Evolutionary conservation across 1,140 invertebrate genomes (phyloP).

Genomic region (Helicoverpa armigera): DNA sequence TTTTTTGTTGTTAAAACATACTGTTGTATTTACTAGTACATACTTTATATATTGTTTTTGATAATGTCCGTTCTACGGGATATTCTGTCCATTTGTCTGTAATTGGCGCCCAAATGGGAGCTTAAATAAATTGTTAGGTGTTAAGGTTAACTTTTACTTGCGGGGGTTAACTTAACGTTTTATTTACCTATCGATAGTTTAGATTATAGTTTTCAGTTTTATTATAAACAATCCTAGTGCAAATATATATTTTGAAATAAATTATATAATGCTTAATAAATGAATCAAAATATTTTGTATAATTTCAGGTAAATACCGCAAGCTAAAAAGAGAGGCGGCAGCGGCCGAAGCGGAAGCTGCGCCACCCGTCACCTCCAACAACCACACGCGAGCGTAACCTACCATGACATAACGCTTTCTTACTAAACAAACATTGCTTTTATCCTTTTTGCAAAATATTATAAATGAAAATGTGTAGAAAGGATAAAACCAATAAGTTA

Average conservation of each 20-base stretch:
- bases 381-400: constrained; percentile 75
- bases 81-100: background rate
- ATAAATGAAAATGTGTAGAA: background rate
- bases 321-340: constrained; percentile 74
- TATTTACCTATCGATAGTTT: too few species aligned
- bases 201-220: too few species aligned
- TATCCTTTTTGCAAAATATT: background rate
- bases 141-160: too few species aligned
- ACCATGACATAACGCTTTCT: background rate
- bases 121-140: background rate
- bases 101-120: constrained; percentile 9
- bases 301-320: constrained; percentile 77
- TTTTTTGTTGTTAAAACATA: too few species aligned
- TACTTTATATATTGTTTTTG: too few species aligned
- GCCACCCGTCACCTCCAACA: constrained; percentile 77
- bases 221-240: too few species aligned
- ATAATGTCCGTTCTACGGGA: too few species aligned
- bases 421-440: background rate
- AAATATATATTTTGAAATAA: too few species aligned
- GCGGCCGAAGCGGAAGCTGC: constrained; percentile 72
- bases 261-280: too few species aligned
- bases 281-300: background rate
- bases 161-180: too few species aligned
- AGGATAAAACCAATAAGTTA: background rate
- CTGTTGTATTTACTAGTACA: too few species aligned